Evolutionary conservation across 2,797 vertebrate species (phyloP).

Genomic region (Falco cherrug): DNA sequence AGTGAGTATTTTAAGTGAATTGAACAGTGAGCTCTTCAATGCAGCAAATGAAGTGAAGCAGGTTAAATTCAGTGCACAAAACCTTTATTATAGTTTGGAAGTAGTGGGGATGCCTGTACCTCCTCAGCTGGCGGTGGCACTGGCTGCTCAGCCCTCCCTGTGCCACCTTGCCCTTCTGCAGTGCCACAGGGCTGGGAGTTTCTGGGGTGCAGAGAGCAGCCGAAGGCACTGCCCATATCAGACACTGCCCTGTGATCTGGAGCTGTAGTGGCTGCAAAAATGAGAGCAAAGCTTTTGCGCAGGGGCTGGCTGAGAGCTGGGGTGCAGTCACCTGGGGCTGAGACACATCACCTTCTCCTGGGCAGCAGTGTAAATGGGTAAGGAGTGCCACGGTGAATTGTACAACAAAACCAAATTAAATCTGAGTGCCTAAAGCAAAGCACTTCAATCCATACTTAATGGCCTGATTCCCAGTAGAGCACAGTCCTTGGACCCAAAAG

Average conservation of each 20-base stretch:
- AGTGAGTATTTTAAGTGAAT: neutral
- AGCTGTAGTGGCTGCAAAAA: neutral
- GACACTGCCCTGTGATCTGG: rapidly evolving
- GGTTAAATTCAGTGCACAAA: neutral
- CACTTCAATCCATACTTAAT: conserved; percentile 41
- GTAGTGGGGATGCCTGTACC: no score
- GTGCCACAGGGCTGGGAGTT: neutral
- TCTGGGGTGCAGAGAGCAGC: neutral
- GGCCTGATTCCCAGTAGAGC: neutral
- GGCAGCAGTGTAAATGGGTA: neutral
- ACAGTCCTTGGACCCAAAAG: neutral
- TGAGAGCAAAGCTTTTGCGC: neutral
- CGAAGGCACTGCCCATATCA: no score
- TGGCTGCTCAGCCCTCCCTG: neutral
- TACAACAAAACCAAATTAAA: conserved; percentile 37
- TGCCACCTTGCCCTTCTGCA: neutral
- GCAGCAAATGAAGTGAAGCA: neutral
- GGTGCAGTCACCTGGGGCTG: neutral
- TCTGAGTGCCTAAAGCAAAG: conserved; percentile 23
- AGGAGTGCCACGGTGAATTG: neutral
- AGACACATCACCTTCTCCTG: neutral
- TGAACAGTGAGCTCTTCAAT: neutral
- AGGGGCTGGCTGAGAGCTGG: neutral
- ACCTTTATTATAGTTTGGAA: neutral
- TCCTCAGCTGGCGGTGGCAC: neutral